Conservation (phyloP, 2,113 vertebrate species). For the Semicossyphus pulcher region DNA sequence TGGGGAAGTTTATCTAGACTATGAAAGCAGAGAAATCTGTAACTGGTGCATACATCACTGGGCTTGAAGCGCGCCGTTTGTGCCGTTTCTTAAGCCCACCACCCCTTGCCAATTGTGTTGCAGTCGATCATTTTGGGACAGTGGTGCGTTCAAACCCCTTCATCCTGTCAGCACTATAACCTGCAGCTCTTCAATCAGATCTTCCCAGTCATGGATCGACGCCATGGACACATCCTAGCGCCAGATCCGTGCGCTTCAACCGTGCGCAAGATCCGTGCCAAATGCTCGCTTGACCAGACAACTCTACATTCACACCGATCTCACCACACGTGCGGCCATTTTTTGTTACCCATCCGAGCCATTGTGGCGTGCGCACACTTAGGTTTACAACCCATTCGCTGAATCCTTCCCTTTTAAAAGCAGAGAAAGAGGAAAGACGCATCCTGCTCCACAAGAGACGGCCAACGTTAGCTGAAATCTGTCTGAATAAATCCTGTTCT, state of each 20-base stretch:
- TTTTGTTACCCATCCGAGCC: slow-evolving; percentile 73
- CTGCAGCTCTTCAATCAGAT: slow-evolving; percentile 13
- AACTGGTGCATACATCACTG: background rate
- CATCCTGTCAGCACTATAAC: slow-evolving; percentile 22
- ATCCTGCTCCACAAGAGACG: background rate
- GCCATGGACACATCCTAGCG: slow-evolving; percentile 19
- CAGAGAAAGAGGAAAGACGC: slow-evolving; percentile 1
- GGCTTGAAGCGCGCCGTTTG: background rate
- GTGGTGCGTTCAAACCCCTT: slow-evolving; percentile 1
- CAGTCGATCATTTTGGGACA: slow-evolving; percentile 30
- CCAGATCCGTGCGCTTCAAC: slow-evolving; percentile 31
- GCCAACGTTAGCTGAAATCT: background rate
- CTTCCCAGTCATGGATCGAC: slow-evolving; percentile 10
- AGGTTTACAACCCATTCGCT: slow-evolving; percentile 19
- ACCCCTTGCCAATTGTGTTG: slow-evolving; percentile 14
- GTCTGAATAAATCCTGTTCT: slow-evolving; percentile 15
- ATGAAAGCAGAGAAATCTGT: background rate
- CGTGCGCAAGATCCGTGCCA: slow-evolving; percentile 52
- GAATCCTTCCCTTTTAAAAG: slow-evolving; percentile 7
- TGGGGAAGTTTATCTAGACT: slow-evolving; percentile 24
- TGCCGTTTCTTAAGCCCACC: background rate
- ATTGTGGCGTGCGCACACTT: slow-evolving; percentile 54
- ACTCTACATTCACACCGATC: slow-evolving; percentile 39
- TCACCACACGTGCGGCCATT: slow-evolving; percentile 81
- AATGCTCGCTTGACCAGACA: slow-evolving; percentile 43